Evolutionary conservation across 92 coral and sea anemone genomes (phyloP), one percentile per base, ranked within the genome.

Genomic region (Phenganax marumi): DNA sequence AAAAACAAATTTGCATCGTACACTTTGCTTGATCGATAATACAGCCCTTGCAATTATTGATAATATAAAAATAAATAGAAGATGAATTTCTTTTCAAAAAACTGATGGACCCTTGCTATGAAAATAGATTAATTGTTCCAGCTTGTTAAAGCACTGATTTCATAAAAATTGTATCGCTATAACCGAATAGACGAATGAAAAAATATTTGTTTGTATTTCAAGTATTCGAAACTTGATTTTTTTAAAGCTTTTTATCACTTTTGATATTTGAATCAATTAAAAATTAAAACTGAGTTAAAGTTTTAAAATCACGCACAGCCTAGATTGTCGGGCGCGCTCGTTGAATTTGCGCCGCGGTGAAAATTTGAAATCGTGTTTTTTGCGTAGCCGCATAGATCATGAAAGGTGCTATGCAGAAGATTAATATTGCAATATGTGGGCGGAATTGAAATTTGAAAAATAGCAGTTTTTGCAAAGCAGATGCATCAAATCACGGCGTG

Each of bases 211-310:
- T 72, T 72, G 72, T 66, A 66, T 66, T 66, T 66, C 8, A 33
- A 10, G 18, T 66, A 25, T 66, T 66, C 72, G 49, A 49, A 25
- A 66, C 48, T 66, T 25, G 2, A 22, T 14, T 22, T 66, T 25
- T 66, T 66, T 66, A 66, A 25, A 25, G 7, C 6, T 25, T 33
- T 33, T 66, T 25, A 4, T 17, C 50, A 46, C 43, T 66, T 25
- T 74, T 74, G 62, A 51, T 74, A 51, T 68, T 74, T 52, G 62
- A 52, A 74, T 63, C 79, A 74, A 74, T 74, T 74, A 74, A 21
- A 22, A 50, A 73, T 50, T 18, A 16, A 48, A 50, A 52, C 22
- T 13, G 13, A 74, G 47, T 49, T 17, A 3, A 72, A 66, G 72
- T 66, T 66, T 66, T 47, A 14, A 25, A 14, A n/a, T 18, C 16